A percentile compares a stretch with the other conserved stretches of the same genome.
Conservation (phyloP, 1,140 invertebrate species). For the Tribolium madens region DNA sequence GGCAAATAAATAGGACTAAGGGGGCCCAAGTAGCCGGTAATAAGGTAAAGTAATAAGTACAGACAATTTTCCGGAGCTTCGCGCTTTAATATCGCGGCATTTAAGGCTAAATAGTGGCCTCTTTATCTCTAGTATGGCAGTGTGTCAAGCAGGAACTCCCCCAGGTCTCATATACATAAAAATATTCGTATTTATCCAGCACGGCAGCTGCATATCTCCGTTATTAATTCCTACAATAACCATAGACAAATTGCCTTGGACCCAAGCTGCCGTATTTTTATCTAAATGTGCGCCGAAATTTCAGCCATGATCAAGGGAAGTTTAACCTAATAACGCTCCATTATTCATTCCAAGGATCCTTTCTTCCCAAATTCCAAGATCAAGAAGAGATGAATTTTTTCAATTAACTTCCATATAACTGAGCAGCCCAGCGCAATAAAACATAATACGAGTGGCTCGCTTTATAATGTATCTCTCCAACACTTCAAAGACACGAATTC, state of each 20-base stretch:
- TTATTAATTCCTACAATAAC: conserved; percentile 45
- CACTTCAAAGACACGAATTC: background rate
- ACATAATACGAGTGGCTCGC: background rate
- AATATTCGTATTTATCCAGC: conserved; percentile 44
- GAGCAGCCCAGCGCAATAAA: background rate
- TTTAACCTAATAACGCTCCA: conserved; percentile 25
- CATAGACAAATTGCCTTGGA: conserved; percentile 43
- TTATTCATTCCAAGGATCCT: conserved; percentile 17
- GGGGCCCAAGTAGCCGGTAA: conserved; percentile 31
- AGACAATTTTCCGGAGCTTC: conserved; percentile 33
- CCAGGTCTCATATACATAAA: conserved; percentile 41
- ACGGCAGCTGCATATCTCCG: conserved; percentile 43
- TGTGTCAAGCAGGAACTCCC: conserved; percentile 38
- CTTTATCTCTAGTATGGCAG: conserved; percentile 43
- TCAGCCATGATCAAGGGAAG: conserved; percentile 30
- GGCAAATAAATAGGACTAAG: conserved; percentile 13
- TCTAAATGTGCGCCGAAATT: conserved; percentile 39
- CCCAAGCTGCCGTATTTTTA: conserved; percentile 30
- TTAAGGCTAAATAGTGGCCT: conserved; percentile 41
- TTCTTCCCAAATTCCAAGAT: conserved; percentile 5
- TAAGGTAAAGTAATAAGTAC: conserved; percentile 38
- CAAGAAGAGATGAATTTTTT: conserved; percentile 25
- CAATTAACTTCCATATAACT: conserved; percentile 13
- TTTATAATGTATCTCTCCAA: background rate
- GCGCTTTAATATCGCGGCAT: conserved; percentile 35